A percentile compares a stretch with the other conserved stretches of the same genome.
These are phyloP conservation scores for Dascyllus trimaculatus DNA, from an alignment of 2,113 vertebrate genomes.

Conservation along the genomic window DNA sequence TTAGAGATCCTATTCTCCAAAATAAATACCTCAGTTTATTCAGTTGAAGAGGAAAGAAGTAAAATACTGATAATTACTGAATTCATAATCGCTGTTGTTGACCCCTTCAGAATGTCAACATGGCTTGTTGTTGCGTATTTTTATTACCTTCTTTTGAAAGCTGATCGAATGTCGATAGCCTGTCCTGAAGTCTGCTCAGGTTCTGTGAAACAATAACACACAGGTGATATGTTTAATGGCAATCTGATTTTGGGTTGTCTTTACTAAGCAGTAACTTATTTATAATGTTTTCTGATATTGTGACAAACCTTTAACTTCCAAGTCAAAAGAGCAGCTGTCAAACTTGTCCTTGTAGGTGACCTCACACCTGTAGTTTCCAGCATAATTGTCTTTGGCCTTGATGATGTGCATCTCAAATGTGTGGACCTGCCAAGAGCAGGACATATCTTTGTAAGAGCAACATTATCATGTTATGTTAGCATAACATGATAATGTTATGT, in stretches of 20 bases:
- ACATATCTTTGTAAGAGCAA: not conserved
- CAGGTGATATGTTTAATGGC: not conserved
- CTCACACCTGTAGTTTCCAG: constrained; percentile 97
- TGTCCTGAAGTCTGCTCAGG: constrained; percentile 84
- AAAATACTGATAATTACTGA: constrained; percentile 28
- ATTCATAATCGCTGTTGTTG: constrained; percentile 1
- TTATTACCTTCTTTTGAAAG: constrained; percentile 99
- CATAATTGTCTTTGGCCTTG: constrained; percentile 97
- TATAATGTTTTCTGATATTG: not conserved
- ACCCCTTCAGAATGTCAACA: constrained; percentile 3
- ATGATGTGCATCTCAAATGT: constrained; percentile 99
- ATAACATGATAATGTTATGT: too few species aligned
- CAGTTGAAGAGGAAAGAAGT: not conserved
- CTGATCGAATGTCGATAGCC: constrained; percentile 96
- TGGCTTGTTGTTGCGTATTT: constrained; percentile 27
- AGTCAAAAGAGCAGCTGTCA: constrained; percentile 96
- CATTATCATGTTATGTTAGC: too few species aligned
- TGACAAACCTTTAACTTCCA: constrained; percentile 92
- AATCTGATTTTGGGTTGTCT: not conserved
- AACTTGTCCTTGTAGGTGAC: constrained; percentile 98
- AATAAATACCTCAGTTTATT: not conserved
- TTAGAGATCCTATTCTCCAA: constrained; percentile 1
- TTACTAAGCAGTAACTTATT: not conserved
- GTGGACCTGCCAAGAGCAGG: constrained; percentile 87
- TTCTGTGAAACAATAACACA: constrained; percentile 86